Conservation (phyloP, 2,113 vertebrate genomes). For the Synchiropus splendidus region DNA sequence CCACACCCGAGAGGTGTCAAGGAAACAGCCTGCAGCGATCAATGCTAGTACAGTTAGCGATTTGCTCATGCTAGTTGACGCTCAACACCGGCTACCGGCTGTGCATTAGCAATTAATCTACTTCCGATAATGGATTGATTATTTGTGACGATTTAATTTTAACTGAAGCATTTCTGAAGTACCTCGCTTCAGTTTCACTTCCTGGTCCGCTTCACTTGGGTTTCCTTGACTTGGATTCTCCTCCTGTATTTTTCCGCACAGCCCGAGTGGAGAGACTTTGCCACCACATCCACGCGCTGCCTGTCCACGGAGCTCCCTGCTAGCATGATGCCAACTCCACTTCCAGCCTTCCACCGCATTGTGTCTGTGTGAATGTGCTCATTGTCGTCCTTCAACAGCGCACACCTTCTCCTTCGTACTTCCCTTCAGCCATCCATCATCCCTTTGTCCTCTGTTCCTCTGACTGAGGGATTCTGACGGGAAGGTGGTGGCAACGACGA, state of each 20-base stretch:
- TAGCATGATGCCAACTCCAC: slow-evolving; percentile 31
- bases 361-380: slow-evolving; percentile 54
- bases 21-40: too few species aligned
- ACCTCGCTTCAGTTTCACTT: slow-evolving; percentile 1
- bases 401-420: slow-evolving; percentile 60
- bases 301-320: slow-evolving; percentile 24
- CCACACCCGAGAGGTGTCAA: too few species aligned
- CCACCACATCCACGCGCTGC: slow-evolving; percentile 26
- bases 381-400: slow-evolving; percentile 46
- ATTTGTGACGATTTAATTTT: too few species aligned
- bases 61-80: too few species aligned
- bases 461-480: slow-evolving; percentile 45
- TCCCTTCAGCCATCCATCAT: slow-evolving; percentile 55
- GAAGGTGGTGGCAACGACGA: slow-evolving; percentile 26
- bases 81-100: too few species aligned
- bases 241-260: too few species aligned
- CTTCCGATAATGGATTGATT: too few species aligned
- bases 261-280: too few species aligned
- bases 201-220: not conserved
- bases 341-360: slow-evolving; percentile 36
- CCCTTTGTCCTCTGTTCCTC: slow-evolving; percentile 68
- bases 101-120: too few species aligned
- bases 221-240: too few species aligned
- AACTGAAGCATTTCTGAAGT: too few species aligned
- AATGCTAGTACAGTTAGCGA: too few species aligned